phyloP scores from a whole-genome alignment of 2,888 invertebrate species.

The Tiliacea citrago region DNA sequence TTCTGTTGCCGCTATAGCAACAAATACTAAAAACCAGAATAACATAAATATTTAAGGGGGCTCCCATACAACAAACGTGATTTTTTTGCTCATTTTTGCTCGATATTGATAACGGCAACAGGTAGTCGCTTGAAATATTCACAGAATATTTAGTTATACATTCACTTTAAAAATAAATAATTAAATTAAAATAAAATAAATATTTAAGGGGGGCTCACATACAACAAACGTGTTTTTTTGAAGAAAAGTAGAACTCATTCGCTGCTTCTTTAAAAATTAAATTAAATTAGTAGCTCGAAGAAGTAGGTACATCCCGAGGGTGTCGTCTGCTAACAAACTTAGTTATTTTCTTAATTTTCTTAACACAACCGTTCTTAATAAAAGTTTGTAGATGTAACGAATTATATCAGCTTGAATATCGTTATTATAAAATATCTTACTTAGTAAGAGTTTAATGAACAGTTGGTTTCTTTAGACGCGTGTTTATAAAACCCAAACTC shows the following conservation, averaged over 20 bases:
- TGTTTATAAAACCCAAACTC: background rate
- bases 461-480: slow-evolving; percentile 2
- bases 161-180: too few relatives aligned
- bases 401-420: slow-evolving; percentile 44
- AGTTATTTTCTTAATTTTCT: slow-evolving; percentile 58
- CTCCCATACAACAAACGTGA: too few relatives aligned
- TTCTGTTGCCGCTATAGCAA: too few relatives aligned
- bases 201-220: too few relatives aligned
- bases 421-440: slow-evolving; percentile 29
- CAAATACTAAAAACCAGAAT: too few relatives aligned
- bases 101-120: too few relatives aligned
- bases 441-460: slow-evolving; percentile 23
- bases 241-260: slow-evolving; percentile 16
- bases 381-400: slow-evolving; percentile 57
- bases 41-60: too few relatives aligned
- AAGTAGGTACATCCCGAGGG: slow-evolving; percentile 29
- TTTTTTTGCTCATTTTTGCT: too few relatives aligned
- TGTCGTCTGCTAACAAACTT: slow-evolving; percentile 40
- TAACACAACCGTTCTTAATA: slow-evolving; percentile 56
- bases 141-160: too few relatives aligned
- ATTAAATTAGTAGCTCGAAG: slow-evolving; percentile 13
- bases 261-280: slow-evolving; percentile 16
- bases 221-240: too few relatives aligned
- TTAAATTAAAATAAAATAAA: too few relatives aligned
- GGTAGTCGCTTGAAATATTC: too few relatives aligned